A percentile compares a stretch with the other conserved stretches of the same genome.
Conservation (phyloP, 2,797 vertebrate species). For the Picus viridis region DNA sequence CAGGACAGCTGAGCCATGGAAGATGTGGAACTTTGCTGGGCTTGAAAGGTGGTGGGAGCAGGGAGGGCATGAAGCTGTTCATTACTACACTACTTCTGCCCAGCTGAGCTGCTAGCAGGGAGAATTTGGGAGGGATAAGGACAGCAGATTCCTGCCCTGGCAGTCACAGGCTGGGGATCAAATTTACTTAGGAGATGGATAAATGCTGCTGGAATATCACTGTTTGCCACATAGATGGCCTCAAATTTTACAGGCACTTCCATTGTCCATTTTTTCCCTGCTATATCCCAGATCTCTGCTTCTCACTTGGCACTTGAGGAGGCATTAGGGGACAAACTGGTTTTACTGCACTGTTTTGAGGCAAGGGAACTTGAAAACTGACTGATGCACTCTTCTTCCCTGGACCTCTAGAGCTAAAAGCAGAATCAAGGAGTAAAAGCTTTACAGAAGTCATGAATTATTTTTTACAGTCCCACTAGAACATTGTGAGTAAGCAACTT, state of each 20-base stretch:
- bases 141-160: neutral
- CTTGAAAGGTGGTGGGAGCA: neutral
- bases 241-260: neutral
- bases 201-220: neutral
- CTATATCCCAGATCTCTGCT: neutral
- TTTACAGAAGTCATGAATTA: neutral
- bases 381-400: neutral
- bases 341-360: accelerated
- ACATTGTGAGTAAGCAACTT: neutral
- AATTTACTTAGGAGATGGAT: neutral
- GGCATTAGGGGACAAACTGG: neutral
- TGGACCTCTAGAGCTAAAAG: neutral
- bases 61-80: neutral
- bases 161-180: neutral
- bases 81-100: neutral
- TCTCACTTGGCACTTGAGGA: neutral
- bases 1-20: neutral
- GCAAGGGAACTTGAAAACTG: neutral
- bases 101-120: neutral
- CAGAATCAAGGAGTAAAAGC: neutral
- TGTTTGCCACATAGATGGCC: neutral
- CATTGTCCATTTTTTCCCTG: neutral
- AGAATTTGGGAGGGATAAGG: neutral
- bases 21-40: neutral
- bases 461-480: neutral